Evolutionary conservation across 2,113 vertebrate genomes (phyloP).

Genomic region (Gracilinanus agilis): DNA sequence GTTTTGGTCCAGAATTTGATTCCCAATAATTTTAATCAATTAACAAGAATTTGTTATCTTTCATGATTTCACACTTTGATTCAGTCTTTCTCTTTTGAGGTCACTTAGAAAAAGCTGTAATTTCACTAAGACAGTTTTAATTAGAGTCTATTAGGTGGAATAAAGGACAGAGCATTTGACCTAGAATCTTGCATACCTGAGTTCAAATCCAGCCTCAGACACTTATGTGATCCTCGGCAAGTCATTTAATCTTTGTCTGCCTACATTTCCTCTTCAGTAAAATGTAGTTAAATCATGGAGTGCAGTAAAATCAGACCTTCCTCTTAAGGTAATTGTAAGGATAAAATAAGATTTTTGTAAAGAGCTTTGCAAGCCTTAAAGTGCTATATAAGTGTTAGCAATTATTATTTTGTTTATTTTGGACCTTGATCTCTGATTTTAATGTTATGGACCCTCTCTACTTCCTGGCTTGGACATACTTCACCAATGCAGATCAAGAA

Average conservation of each 20-base stretch:
- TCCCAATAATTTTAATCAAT: background rate
- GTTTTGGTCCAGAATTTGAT: background rate
- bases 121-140: conserved; percentile 1
- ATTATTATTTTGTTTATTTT: background rate
- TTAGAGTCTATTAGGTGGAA: background rate
- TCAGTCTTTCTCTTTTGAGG: background rate
- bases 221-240: background rate
- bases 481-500: background rate
- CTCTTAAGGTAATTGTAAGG: background rate
- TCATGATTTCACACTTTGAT: background rate
- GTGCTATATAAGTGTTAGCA: background rate
- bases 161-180: background rate
- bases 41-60: background rate
- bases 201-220: background rate
- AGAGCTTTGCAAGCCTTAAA: background rate
- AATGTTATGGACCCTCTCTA: background rate
- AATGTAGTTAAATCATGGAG: background rate
- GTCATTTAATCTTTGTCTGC: background rate
- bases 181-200: background rate
- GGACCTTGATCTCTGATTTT: background rate
- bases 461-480: background rate
- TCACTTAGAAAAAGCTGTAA: background rate
- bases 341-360: background rate
- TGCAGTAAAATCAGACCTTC: background rate
- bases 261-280: background rate